Percentiles rank a stretch among this genome's conserved stretches.
Conservation (phyloP, 2,797 vertebrate species). For the Florisuga fusca region DNA sequence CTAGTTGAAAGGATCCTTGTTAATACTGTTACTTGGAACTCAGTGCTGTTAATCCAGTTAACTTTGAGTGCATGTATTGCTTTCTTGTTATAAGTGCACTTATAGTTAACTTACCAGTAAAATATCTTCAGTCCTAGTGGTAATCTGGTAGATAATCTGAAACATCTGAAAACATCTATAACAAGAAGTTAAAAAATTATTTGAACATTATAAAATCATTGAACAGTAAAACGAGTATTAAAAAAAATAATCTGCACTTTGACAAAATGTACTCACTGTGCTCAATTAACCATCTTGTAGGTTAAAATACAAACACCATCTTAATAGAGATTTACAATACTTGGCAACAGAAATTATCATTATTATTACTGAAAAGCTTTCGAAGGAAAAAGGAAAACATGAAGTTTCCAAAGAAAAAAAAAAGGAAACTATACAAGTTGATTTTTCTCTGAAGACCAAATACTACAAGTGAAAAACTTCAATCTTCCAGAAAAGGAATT, state of each 20-base stretch:
- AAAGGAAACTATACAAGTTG: not conserved
- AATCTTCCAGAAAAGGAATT: not conserved
- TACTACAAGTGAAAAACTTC: not conserved
- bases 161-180: slow-evolving; percentile 95
- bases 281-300: not conserved
- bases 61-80: not conserved
- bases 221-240: not conserved
- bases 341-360: not conserved
- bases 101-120: slow-evolving; percentile 84
- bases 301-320: not conserved
- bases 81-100: not conserved
- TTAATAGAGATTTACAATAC: not conserved
- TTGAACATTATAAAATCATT: not conserved
- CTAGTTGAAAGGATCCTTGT: not conserved
- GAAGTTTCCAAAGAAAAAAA: not conserved
- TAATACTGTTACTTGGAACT: not conserved
- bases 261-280: not conserved
- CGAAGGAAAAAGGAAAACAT: not conserved
- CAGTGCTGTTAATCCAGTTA: not conserved
- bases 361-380: not conserved
- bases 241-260: not conserved
- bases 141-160: slow-evolving; percentile 92
- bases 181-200: not conserved
- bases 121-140: slow-evolving; percentile 91
- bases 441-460: not conserved